phyloP scores from a whole-genome alignment of 2,113 vertebrate species.

The Oplegnathus fasciatus region DNA sequence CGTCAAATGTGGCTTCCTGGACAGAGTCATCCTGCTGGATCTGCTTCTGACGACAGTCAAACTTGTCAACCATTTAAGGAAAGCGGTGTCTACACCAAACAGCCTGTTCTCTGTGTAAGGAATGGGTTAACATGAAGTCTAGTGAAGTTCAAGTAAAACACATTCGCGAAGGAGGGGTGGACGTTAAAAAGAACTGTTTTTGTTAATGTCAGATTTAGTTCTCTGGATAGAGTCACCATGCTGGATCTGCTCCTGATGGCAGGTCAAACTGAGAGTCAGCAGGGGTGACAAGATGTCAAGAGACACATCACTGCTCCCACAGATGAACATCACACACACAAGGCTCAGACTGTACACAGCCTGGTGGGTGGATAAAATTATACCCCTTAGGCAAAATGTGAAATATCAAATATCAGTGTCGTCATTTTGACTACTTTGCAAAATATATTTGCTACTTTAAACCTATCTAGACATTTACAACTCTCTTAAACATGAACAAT shows the following conservation, averaged over 20 bases:
- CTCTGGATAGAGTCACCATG: constrained; percentile 6
- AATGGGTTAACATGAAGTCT: constrained; percentile 5
- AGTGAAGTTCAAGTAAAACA: background rate
- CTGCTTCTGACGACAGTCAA: constrained; percentile 14
- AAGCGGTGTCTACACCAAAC: constrained; percentile 13
- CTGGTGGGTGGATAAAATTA: background rate
- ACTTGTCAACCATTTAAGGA: constrained; percentile 45
- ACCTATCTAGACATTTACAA: background rate
- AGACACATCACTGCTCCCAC: background rate
- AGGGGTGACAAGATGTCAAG: background rate
- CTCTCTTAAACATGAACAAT: no score
- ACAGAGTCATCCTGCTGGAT: constrained; percentile 24
- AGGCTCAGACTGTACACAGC: background rate
- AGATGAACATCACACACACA: background rate
- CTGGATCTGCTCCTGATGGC: background rate
- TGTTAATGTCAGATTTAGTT: background rate
- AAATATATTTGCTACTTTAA: background rate
- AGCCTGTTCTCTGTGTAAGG: background rate
- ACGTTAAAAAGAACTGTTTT: background rate
- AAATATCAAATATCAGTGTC: no score
- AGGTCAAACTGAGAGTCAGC: background rate
- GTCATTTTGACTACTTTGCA: background rate
- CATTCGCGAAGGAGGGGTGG: background rate
- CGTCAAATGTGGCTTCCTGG: constrained; percentile 43
- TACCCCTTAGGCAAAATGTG: background rate